These are phyloP conservation scores for Tragopan temminckii DNA, from an alignment of 2,797 vertebrate species.

Conservation along the genomic window DNA sequence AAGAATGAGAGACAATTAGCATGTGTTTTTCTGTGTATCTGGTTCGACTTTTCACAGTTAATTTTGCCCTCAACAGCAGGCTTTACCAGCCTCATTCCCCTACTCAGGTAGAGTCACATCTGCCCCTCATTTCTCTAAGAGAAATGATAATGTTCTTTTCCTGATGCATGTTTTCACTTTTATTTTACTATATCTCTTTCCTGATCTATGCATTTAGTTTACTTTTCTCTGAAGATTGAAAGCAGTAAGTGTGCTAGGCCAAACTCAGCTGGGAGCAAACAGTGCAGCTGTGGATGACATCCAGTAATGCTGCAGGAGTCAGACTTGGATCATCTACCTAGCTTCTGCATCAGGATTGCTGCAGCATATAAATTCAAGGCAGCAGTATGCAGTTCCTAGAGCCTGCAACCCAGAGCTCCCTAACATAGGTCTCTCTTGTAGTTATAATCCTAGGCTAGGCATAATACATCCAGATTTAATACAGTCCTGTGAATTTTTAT, in stretches of 20 bases:
- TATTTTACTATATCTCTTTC: background rate
- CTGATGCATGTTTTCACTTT: background rate
- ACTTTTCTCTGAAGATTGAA: background rate
- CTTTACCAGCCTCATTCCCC: background rate
- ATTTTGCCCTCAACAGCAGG: background rate
- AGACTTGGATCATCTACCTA: background rate
- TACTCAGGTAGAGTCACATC: background rate
- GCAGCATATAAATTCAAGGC: conserved; percentile 16
- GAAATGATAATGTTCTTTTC: background rate
- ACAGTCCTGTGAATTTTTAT: background rate
- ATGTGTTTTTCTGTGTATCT: background rate
- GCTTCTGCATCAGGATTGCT: background rate
- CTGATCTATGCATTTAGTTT: background rate
- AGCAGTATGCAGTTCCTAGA: background rate
- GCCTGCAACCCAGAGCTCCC: background rate
- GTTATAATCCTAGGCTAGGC: background rate
- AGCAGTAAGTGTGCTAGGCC: background rate
- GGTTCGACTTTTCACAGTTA: background rate
- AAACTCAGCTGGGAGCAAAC: background rate
- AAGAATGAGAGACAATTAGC: background rate
- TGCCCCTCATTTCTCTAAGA: background rate
- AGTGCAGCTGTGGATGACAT: background rate
- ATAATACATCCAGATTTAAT: background rate
- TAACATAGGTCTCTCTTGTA: fast-evolving
- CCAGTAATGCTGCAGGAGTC: conserved; percentile 8